These are phyloP conservation scores for Halesus radiatus DNA, from an alignment of 1,140 invertebrate species.

Conservation along the genomic window DNA sequence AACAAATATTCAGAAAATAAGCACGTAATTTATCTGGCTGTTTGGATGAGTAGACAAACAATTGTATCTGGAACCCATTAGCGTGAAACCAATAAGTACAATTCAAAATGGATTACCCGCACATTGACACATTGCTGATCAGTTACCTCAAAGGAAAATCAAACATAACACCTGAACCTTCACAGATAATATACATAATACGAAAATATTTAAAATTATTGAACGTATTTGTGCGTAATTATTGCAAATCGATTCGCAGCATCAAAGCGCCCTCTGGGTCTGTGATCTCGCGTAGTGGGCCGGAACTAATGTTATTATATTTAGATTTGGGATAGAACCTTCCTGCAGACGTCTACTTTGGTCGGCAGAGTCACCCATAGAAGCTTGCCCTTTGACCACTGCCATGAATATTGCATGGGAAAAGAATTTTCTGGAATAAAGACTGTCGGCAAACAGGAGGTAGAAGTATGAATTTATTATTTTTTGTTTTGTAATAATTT, in stretches of 20 bases:
- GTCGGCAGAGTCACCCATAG: neutral
- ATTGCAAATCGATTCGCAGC: constrained; percentile 33
- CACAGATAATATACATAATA: too few relatives aligned
- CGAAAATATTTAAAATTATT: too few relatives aligned
- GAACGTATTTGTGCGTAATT: neutral
- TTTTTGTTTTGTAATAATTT: too few relatives aligned
- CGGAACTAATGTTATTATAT: constrained; percentile 50
- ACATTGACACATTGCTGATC: too few relatives aligned
- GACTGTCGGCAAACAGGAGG: neutral
- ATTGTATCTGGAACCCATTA: too few relatives aligned
- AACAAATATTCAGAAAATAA: too few relatives aligned
- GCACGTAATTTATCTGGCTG: too few relatives aligned
- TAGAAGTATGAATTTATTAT: neutral
- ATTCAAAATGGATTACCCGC: too few relatives aligned
- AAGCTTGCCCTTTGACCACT: constrained; percentile 16
- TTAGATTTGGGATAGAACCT: constrained; percentile 10
- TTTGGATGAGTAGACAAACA: too few relatives aligned
- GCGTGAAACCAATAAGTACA: too few relatives aligned
- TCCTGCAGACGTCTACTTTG: neutral
- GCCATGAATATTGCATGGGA: constrained; percentile 36
- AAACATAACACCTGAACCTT: too few relatives aligned
- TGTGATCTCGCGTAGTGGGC: constrained; percentile 30
- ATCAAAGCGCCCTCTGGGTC: constrained; percentile 5
- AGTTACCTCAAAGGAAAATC: too few relatives aligned
- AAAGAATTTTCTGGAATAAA: constrained; percentile 23